Base-by-base conservation (phyloP, 2,797 vertebrate genomes). In the Zalophus californianus region DNA sequence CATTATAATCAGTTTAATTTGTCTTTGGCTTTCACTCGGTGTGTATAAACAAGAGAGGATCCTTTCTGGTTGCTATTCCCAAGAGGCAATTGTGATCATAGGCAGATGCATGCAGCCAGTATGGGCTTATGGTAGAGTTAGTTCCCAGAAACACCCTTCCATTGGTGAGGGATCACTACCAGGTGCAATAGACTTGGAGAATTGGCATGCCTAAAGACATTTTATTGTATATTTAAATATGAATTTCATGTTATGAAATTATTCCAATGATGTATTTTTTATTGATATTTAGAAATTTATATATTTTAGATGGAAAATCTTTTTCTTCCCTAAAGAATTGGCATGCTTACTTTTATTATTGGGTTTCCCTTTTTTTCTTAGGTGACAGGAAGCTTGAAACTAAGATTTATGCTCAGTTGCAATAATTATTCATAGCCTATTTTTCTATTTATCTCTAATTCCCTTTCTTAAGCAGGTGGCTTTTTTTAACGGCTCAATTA, bases 381-480 rank as follows among this genome's bases (percentile, higher is more conserved):
- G 50, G 48, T 85, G 29, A 85, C 21, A 52, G 66, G n/a, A 91
- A 96, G n/a, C 41, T 91, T 75, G 82, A 93, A 94, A 77, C 58
- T 94, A 92, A 94, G 56, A 83, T 91, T 88, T 94, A 32, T 91
- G 79, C 32, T 97, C 32, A 50, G 35, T 66, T 90, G 29, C 80
- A 83, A 52, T 90, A 72, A 87, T 52, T 79, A 73, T 83, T 89
- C 18, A 20, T 80, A 90, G 70, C 18, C 9, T 41, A 52, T 38
- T 86, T 93, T 83, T 92, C 66, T n/a, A 68, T 66, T 75, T 79
- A 75, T 83, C 25, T 95, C 72, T 89, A 60, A 82, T 88, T 94
- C 3, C 7, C 7, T 93, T 54, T 77, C 64, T 32, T 89, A 54
- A 1, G 11, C 89, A 91, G 52, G 52, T 89, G 38, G 5, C 13